These are phyloP conservation scores for fruit fly (Drosophila melanogaster) DNA, from an alignment of 1,140 invertebrate species.

Conservation along the genomic window Release_6_plus_ISO1_MT NT_033779.5:15259501-15260000, in stretches of 20 bases:
- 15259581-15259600: constrained; percentile 84
- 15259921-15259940: constrained; percentile 29
- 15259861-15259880: constrained; percentile 43
- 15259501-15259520: constrained; percentile 44
- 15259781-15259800: constrained; percentile 54
- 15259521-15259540: constrained; percentile 37
- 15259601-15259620: constrained; percentile 82
- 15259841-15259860: constrained; percentile 52
- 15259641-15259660: constrained; percentile 48
- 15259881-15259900: not conserved
- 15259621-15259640: constrained; percentile 52
- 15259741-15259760: not conserved
- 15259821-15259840: constrained; percentile 60
- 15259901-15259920: too few relatives aligned
- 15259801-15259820: constrained; percentile 76
- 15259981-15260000: not conserved
- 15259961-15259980: constrained; percentile 59
- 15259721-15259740: not conserved
- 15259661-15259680: constrained; percentile 65
- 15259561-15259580: constrained; percentile 79
- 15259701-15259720: not conserved
- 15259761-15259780: constrained; percentile 59
- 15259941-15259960: constrained; percentile 66
- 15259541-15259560: constrained; percentile 67
- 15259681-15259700: constrained; percentile 45